These are phyloP conservation scores for Xiphorhynchus elegans DNA, from an alignment of 2,113 vertebrate species.

Conservation along the genomic window DNA sequence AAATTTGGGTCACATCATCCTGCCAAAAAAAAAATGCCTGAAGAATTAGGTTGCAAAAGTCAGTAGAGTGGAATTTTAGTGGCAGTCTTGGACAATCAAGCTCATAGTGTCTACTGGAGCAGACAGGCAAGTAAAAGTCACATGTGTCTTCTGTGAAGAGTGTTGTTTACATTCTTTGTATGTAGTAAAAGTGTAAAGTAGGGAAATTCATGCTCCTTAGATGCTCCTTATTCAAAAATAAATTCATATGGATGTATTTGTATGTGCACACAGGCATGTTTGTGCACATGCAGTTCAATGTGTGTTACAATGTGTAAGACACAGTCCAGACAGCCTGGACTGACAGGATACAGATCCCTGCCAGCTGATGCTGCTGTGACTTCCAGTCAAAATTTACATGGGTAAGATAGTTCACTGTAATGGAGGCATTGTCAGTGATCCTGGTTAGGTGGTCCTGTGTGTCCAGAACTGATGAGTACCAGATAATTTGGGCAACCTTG, in stretches of 20 bases:
- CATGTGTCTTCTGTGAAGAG: constrained; percentile 20
- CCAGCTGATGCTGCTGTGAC: neutral
- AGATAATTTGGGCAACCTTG: neutral
- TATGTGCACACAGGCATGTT: accelerated
- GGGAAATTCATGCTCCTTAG: neutral
- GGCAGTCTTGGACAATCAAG: constrained; percentile 70
- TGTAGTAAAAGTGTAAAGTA: neutral
- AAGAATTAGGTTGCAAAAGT: constrained; percentile 70
- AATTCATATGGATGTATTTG: neutral
- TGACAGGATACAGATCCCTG: neutral
- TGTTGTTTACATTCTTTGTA: constrained; percentile 1
- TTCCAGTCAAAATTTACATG: neutral
- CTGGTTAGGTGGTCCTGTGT: neutral
- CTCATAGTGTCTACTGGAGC: constrained; percentile 61
- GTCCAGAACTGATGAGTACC: neutral
- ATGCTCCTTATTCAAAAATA: neutral
- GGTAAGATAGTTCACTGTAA: neutral
- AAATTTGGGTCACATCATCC: constrained; percentile 67
- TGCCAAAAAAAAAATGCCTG: constrained; percentile 12
- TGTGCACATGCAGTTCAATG: neutral
- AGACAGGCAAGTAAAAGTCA: constrained; percentile 56
- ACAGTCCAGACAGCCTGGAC: neutral
- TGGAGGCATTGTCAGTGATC: constrained; percentile 39
- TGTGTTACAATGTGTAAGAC: neutral
- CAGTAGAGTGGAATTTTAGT: constrained; percentile 69